Evolutionary conservation across 1,140 invertebrate genomes (phyloP).

Genomic region (Pachypeltis micranthus): DNA sequence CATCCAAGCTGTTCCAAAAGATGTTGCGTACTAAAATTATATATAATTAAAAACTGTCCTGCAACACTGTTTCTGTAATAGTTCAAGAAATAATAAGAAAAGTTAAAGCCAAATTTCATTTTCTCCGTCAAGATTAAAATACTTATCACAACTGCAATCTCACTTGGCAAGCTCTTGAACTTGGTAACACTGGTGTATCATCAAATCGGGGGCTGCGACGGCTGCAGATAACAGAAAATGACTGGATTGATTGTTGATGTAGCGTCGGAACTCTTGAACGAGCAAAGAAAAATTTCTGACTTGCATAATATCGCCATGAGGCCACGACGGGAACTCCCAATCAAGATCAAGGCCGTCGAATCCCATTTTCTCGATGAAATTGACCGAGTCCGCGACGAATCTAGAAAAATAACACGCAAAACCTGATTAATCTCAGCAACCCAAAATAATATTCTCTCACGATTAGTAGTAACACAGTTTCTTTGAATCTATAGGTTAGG

Average conservation of each 20-base stretch:
- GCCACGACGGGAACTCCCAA: constrained; percentile 71
- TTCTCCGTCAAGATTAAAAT: no score
- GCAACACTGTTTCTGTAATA: no score
- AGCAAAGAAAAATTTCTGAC: constrained; percentile 59
- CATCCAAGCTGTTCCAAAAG: no score
- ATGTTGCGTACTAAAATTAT: no score
- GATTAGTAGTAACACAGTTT: no score
- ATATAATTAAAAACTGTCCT: no score
- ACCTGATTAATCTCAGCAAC: no score
- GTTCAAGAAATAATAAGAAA: no score
- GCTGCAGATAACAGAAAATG: constrained; percentile 56
- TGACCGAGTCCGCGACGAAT: constrained; percentile 55
- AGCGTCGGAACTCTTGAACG: constrained; percentile 51
- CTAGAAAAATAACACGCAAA: no score
- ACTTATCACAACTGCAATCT: constrained; percentile 29
- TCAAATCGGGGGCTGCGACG: constrained; percentile 57
- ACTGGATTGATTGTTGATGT: constrained; percentile 44
- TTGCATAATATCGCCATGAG: constrained; percentile 39
- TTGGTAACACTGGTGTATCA: constrained; percentile 63
- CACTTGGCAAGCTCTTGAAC: constrained; percentile 60
- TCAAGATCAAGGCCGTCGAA: constrained; percentile 76
- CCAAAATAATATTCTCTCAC: no score
- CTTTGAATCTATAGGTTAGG: no score
- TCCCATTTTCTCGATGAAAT: constrained; percentile 45
- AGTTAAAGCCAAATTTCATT: no score